These are phyloP conservation scores for Hipposideros armiger DNA, from an alignment of 2,113 vertebrate species.

Conservation along the genomic window DNA sequence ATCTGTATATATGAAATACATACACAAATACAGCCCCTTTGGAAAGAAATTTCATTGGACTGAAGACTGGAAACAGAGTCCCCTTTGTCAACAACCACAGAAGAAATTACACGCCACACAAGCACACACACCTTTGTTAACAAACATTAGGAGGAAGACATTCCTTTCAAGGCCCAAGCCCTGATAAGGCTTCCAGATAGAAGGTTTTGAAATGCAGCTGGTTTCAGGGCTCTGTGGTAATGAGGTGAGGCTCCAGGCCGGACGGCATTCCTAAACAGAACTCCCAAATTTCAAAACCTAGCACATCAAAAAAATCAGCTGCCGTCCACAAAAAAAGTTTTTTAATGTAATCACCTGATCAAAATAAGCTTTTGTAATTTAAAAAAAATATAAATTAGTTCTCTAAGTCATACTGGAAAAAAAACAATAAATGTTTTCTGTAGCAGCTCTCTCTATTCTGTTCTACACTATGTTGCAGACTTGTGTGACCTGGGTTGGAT, in stretches of 20 bases:
- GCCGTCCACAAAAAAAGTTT: neutral
- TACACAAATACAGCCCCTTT: neutral
- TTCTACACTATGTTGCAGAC: neutral
- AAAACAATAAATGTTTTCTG: neutral
- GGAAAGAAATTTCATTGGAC: neutral
- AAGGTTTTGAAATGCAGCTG: constrained; percentile 75
- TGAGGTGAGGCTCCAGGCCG: constrained; percentile 57
- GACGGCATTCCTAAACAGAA: constrained; percentile 71
- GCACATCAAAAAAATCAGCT: neutral
- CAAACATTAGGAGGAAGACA: constrained; percentile 73
- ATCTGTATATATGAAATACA: neutral
- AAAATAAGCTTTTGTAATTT: neutral
- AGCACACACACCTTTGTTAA: neutral
- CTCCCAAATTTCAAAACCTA: neutral
- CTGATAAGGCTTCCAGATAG: constrained; percentile 81
- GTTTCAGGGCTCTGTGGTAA: constrained; percentile 77
- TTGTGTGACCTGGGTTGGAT: neutral
- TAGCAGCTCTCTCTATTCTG: neutral
- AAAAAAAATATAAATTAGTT: neutral
- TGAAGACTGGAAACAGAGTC: neutral
- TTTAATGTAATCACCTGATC: neutral
- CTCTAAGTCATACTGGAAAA: constrained; percentile 2
- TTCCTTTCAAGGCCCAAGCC: constrained; percentile 84
- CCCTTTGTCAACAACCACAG: constrained; percentile 23
- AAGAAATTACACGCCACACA: constrained; percentile 49